These are phyloP conservation scores for Andrena cerasifolii DNA, from an alignment of 1,140 invertebrate genomes.

Conservation along the genomic window DNA sequence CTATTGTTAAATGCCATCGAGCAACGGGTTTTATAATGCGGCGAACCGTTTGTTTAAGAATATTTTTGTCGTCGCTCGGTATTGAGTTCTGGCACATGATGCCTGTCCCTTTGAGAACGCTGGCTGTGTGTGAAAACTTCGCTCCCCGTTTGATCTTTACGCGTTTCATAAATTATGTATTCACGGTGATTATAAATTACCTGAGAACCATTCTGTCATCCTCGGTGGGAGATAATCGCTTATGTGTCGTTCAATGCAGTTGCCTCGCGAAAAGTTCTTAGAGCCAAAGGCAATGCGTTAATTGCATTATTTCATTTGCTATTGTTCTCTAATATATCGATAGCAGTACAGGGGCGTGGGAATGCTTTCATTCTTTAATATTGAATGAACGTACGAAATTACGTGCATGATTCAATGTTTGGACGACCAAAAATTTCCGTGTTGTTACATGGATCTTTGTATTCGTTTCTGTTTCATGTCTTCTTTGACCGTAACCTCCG, in stretches of 20 bases:
- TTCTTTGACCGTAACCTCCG: not conserved
- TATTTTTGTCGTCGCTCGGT: constrained; percentile 21
- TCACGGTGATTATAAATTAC: not conserved
- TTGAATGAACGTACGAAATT: not conserved
- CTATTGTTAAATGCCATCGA: not conserved
- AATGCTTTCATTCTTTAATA: not conserved
- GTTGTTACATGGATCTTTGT: not conserved
- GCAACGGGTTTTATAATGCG: not conserved
- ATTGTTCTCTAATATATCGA: not conserved
- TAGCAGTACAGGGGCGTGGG: not conserved
- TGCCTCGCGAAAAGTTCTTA: not conserved
- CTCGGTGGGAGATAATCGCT: not conserved
- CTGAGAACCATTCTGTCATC: not conserved
- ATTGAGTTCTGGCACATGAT: constrained; percentile 15
- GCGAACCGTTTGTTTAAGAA: not conserved
- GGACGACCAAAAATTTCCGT: not conserved
- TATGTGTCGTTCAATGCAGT: not conserved
- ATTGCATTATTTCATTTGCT: not conserved
- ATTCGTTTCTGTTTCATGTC: not conserved
- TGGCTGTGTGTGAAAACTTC: not conserved
- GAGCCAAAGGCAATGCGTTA: no score
- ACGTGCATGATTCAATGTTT: not conserved
- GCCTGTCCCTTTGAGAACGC: not conserved
- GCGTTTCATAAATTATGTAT: constrained; percentile 7
- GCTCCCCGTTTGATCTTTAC: constrained; percentile 12